These are phyloP conservation scores for Dicrurus megarhynchus DNA, from an alignment of 2,113 vertebrate species.

Conservation along the genomic window DNA sequence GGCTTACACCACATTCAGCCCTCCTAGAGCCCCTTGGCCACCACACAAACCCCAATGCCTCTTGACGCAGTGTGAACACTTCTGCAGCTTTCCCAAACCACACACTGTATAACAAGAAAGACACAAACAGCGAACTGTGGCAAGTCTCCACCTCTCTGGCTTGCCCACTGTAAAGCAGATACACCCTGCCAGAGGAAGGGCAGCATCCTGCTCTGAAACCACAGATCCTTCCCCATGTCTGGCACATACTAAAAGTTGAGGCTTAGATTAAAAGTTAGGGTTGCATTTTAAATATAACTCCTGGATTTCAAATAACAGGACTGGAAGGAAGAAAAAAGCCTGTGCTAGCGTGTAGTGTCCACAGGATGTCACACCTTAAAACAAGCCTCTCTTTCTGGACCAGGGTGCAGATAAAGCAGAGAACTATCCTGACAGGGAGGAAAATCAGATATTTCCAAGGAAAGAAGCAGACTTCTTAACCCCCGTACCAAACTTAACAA, in stretches of 20 bases:
- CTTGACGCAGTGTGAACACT: background rate
- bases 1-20: background rate
- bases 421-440: background rate
- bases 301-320: background rate
- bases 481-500: background rate
- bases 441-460: background rate
- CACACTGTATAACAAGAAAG: background rate
- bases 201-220: conserved; percentile 45
- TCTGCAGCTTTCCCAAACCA: conserved; percentile 3
- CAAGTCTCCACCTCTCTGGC: conserved; percentile 13
- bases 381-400: background rate
- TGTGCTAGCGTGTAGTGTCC: background rate
- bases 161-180: background rate
- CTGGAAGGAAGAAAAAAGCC: background rate
- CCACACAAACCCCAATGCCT: background rate
- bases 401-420: background rate
- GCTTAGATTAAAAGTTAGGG: background rate
- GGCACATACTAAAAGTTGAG: background rate
- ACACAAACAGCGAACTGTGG: background rate
- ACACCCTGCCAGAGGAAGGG: conserved; percentile 33
- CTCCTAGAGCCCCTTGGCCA: background rate
- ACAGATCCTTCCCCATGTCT: conserved; percentile 15
- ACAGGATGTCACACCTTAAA: background rate
- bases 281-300: conserved; percentile 31
- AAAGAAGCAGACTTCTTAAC: background rate